phyloP scores from a whole-genome alignment of 2,797 vertebrate species.

The Melanotaenia parkinsoni region DNA sequence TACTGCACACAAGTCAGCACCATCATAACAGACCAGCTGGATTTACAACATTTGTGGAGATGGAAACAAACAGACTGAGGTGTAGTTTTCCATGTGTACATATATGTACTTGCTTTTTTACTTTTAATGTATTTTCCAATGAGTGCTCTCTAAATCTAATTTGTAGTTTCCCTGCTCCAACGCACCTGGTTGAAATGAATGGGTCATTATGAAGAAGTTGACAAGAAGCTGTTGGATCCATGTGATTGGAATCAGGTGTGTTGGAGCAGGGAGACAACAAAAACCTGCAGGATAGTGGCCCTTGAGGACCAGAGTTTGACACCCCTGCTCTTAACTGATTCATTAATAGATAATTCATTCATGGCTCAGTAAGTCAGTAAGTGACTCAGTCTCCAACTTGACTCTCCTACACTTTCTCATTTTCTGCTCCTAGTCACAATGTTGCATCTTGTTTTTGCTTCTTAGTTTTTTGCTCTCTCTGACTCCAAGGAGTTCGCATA shows the following conservation, averaged over 20 bases:
- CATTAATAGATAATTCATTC: conserved; percentile 57
- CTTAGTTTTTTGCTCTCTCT: conserved; percentile 4
- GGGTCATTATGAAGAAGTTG: too few species aligned
- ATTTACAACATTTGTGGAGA: too few species aligned
- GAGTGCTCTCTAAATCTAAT: neutral
- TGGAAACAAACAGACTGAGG: too few species aligned
- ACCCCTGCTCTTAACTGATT: conserved; percentile 28
- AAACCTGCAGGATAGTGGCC: too few species aligned
- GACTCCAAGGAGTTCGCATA: conserved; percentile 22
- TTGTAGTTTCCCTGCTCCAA: neutral
- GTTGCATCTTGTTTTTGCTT: conserved; percentile 17
- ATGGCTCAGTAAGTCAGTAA: conserved; percentile 39
- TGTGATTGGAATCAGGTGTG: too few species aligned
- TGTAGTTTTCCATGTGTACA: neutral
- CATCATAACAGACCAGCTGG: too few species aligned
- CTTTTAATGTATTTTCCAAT: neutral
- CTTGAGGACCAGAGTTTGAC: too few species aligned
- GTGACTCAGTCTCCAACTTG: conserved; percentile 28
- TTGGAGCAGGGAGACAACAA: too few species aligned
- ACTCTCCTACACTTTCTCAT: neutral
- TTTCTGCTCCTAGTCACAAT: conserved; percentile 10
- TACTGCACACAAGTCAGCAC: too few species aligned
- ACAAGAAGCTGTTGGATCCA: too few species aligned
- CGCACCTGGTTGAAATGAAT: too few species aligned
- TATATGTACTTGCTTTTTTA: neutral